Conservation (phyloP, 2,113 vertebrate species). For the Myodes glareolus region DNA sequence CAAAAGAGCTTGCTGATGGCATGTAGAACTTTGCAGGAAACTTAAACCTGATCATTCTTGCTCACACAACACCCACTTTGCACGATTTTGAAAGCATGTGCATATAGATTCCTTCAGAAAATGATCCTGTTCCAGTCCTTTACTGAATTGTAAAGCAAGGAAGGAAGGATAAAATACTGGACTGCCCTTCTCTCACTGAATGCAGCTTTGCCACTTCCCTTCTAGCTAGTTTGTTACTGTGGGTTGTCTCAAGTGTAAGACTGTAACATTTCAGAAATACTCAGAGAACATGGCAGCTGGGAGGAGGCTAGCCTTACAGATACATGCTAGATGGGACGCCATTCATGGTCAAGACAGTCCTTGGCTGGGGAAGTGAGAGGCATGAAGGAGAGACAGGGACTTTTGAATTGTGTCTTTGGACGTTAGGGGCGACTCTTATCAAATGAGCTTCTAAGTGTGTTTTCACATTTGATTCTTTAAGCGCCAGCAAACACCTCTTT, state of each 20-base stretch:
- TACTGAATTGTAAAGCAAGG: slow-evolving; percentile 72
- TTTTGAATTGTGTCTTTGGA: slow-evolving; percentile 47
- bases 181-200: slow-evolving; percentile 77
- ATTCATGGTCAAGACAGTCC: slow-evolving; percentile 83
- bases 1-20: slow-evolving; percentile 81
- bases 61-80: slow-evolving; percentile 75
- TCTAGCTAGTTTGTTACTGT: slow-evolving; percentile 84
- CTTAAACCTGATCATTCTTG: slow-evolving; percentile 77
- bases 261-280: slow-evolving; percentile 85
- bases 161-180: slow-evolving; percentile 76
- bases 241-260: slow-evolving; percentile 84
- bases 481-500: slow-evolving; percentile 12
- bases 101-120: slow-evolving; percentile 75
- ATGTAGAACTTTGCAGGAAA: slow-evolving; percentile 82
- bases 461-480: slow-evolving; percentile 63
- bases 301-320: slow-evolving; percentile 85
- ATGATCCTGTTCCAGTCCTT: slow-evolving; percentile 72
- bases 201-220: slow-evolving; percentile 77
- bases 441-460: slow-evolving; percentile 66
- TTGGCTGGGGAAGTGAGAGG: slow-evolving; percentile 80
- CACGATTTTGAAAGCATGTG: slow-evolving; percentile 32
- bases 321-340: slow-evolving; percentile 83
- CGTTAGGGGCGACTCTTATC: slow-evolving; percentile 68
- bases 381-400: slow-evolving; percentile 73
- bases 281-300: slow-evolving; percentile 86